Conservation (phyloP, 1,140 invertebrate genomes). For the Drosophila melanica region DNA sequence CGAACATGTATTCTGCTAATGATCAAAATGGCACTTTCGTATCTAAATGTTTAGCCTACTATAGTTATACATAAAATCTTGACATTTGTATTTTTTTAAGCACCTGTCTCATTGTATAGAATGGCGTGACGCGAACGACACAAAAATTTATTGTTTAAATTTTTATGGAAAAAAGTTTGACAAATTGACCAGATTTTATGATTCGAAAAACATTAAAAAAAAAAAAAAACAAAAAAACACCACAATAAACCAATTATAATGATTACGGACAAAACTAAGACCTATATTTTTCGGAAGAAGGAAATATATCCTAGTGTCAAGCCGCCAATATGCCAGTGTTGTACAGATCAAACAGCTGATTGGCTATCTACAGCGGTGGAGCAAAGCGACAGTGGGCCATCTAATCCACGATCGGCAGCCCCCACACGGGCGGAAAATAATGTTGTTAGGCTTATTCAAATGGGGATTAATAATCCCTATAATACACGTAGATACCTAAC, state of each 20-base stretch:
- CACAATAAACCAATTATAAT: background rate
- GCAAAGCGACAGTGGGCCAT: background rate
- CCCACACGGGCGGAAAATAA: background rate
- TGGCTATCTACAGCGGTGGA: background rate
- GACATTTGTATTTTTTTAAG: background rate
- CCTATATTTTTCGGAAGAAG: no score
- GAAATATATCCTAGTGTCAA: no score
- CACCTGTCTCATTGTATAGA: background rate
- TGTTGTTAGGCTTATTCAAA: background rate
- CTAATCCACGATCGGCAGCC: background rate
- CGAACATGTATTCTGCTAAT: no score
- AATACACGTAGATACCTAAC: background rate
- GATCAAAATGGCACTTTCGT: no score
- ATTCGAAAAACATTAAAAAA: background rate
- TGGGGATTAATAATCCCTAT: background rate
- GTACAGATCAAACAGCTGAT: background rate
- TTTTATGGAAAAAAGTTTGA: background rate
- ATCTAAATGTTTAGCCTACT: no score
- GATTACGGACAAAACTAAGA: no score
- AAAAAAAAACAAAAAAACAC: background rate
- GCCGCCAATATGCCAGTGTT: background rate
- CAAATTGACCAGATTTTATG: background rate
- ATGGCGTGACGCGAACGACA: background rate
- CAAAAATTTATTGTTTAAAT: slow-evolving; percentile 1
- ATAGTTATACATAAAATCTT: no score